Percentiles rank a stretch among this genome's conserved stretches.
Conservation (phyloP, 1,140 invertebrate genomes). For the Pteromalus puparum region DNA sequence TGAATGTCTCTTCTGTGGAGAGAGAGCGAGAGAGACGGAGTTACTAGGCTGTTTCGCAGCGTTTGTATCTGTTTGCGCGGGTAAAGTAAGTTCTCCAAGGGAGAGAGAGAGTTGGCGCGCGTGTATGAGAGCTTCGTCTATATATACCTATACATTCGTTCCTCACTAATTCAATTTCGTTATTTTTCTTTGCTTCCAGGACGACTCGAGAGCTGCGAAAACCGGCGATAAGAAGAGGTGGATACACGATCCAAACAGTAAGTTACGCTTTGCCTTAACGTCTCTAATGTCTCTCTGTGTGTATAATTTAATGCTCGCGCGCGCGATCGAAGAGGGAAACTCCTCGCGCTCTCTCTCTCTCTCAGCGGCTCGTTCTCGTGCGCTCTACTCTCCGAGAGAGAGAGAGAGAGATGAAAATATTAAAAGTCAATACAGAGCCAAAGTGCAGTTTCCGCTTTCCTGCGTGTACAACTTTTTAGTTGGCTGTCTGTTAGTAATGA, state of each 20-base stretch:
- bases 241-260: slow-evolving; percentile 86
- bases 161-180: neutral
- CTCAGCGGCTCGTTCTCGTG: too few relatives aligned
- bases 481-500: neutral
- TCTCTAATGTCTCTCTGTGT: neutral
- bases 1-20: neutral
- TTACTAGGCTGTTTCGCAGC: neutral
- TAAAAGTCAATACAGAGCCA: neutral
- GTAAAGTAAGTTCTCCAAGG: neutral
- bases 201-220: slow-evolving; percentile 75
- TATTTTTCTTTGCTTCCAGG: slow-evolving; percentile 69
- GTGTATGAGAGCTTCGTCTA: neutral
- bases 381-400: too few relatives aligned
- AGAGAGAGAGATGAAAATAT: neutral
- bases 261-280: slow-evolving; percentile 68
- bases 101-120: neutral
- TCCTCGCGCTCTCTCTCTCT: too few relatives aligned
- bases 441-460: neutral
- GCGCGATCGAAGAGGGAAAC: neutral
- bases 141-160: neutral
- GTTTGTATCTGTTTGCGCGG: neutral
- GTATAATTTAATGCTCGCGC: neutral
- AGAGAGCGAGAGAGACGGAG: neutral
- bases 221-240: slow-evolving; percentile 81
- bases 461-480: neutral